Evolutionary conservation across 1,140 invertebrate genomes (phyloP).

Genomic region (Epicauta chinensis): DNA sequence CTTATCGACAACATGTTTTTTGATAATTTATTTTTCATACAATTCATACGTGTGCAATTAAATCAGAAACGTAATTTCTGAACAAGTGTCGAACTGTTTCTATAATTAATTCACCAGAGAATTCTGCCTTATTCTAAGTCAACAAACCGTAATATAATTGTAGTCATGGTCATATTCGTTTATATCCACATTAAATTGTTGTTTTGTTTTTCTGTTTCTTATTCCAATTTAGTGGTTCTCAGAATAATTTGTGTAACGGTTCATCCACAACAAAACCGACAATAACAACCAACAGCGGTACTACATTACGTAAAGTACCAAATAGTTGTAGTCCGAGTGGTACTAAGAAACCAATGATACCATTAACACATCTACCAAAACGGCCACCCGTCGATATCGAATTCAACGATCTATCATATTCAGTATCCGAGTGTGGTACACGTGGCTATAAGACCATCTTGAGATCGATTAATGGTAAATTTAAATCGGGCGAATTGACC

Average conservation of each 20-base stretch:
- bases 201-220: not conserved
- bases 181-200: too few species aligned
- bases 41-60: too few species aligned
- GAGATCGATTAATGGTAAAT: slow-evolving; percentile 78
- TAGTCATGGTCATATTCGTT: too few species aligned
- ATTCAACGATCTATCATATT: slow-evolving; percentile 78
- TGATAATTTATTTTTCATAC: too few species aligned
- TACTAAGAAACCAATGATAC: slow-evolving; percentile 40
- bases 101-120: too few species aligned
- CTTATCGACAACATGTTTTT: too few species aligned
- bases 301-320: slow-evolving; percentile 57
- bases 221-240: slow-evolving; percentile 52
- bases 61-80: too few species aligned
- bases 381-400: slow-evolving; percentile 82
- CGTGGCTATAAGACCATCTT: slow-evolving; percentile 76
- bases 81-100: too few species aligned
- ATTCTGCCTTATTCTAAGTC: too few species aligned
- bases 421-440: slow-evolving; percentile 73
- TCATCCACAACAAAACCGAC: slow-evolving; percentile 45
- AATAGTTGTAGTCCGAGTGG: slow-evolving; percentile 58
- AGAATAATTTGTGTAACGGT: slow-evolving; percentile 63
- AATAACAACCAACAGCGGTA: slow-evolving; percentile 44
- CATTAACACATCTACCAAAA: slow-evolving; percentile 70
- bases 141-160: too few species aligned
- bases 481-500: slow-evolving; percentile 71